These are phyloP conservation scores for Neogobius melanostomus DNA, from an alignment of 2,113 vertebrate species.

Conservation along the genomic window DNA sequence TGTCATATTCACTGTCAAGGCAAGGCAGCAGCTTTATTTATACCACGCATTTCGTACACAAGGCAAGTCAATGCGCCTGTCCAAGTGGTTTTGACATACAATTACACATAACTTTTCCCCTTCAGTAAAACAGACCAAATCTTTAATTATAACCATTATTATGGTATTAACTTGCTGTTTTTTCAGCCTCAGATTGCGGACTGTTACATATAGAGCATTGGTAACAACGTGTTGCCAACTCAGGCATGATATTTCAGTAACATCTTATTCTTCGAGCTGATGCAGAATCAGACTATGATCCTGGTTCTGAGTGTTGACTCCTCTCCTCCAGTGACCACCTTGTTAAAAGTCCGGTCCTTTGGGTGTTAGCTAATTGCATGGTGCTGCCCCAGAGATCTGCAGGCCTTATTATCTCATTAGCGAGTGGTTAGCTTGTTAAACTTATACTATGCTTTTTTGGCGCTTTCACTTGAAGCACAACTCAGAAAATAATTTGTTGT, in stretches of 20 bases:
- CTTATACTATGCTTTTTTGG: constrained; percentile 16
- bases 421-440: constrained; percentile 46
- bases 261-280: background rate
- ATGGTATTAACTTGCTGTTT: too few species aligned
- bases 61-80: too few species aligned
- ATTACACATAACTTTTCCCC: too few species aligned
- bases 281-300: background rate
- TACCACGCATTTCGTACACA: too few species aligned
- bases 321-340: constrained; percentile 14
- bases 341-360: constrained; percentile 26
- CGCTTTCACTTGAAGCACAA: constrained; percentile 27
- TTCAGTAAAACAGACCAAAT: too few species aligned
- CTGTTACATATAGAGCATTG: too few species aligned
- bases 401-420: constrained; percentile 44
- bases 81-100: too few species aligned
- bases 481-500: constrained; percentile 21
- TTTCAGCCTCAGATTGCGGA: too few species aligned
- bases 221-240: too few species aligned
- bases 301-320: constrained; percentile 12
- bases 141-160: too few species aligned
- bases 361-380: constrained; percentile 43
- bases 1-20: too few species aligned
- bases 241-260: background rate
- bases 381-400: constrained; percentile 31
- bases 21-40: too few species aligned